Conservation (phyloP, 2,888 invertebrate species). For the Horisme vitalbata region DNA sequence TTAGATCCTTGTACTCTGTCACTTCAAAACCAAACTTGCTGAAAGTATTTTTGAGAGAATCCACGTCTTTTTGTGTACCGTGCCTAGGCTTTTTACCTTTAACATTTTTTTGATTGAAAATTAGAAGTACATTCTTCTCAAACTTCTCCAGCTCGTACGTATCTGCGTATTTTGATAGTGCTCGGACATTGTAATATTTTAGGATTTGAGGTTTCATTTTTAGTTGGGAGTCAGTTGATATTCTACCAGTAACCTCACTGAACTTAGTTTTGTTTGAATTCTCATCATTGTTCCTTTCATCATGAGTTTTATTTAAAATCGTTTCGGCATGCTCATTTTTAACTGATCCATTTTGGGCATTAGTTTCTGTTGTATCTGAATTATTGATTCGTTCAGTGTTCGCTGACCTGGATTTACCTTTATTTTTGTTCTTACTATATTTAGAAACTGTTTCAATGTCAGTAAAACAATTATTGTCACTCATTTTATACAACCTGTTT, state of each 20-base stretch:
- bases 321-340: neutral
- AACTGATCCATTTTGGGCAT: neutral
- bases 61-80: conserved; percentile 61
- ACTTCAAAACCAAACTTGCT: conserved; percentile 56
- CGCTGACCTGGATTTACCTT: conserved; percentile 5
- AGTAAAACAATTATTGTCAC: neutral
- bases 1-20: conserved; percentile 47
- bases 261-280: neutral
- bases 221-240: conserved; percentile 10
- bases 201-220: neutral
- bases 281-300: neutral
- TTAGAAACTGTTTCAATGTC: conserved; percentile 7
- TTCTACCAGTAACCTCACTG: neutral
- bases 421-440: conserved; percentile 23
- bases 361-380: conserved; percentile 1
- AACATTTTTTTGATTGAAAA: conserved; percentile 62
- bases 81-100: conserved; percentile 49
- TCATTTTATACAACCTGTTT: conserved; percentile 14
- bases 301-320: neutral
- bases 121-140: conserved; percentile 59
- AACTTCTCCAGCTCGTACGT: conserved; percentile 66
- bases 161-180: conserved; percentile 47
- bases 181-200: conserved; percentile 24
- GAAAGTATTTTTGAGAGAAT: conserved; percentile 52
- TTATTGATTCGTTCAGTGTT: conserved; percentile 9